These are phyloP conservation scores for Macrophya alboannulata DNA, from an alignment of 2,888 invertebrate genomes.

Conservation along the genomic window DNA sequence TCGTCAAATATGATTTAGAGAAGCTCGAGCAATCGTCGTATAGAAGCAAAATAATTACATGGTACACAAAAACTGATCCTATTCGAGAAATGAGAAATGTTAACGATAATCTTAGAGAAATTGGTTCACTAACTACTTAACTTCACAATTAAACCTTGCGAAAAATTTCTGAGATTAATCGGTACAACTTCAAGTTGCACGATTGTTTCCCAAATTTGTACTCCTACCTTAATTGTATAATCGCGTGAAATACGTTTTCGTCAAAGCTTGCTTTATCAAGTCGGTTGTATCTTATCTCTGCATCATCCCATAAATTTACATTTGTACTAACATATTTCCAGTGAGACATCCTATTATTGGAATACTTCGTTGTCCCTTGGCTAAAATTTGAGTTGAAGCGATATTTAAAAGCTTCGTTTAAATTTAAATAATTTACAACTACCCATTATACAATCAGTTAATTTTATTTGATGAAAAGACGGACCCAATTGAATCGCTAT, in stretches of 20 bases:
- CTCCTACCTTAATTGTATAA: neutral
- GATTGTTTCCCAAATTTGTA: conserved; percentile 1
- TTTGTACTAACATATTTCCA: conserved; percentile 2
- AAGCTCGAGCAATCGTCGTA: neutral
- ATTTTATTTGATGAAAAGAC: neutral
- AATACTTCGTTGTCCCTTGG: neutral
- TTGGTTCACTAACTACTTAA: neutral
- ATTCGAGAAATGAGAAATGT: conserved; percentile 51
- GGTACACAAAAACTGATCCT: conserved; percentile 14
- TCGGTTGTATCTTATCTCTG: neutral
- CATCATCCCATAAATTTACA: neutral
- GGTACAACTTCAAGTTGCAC: conserved; percentile 1
- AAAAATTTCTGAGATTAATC: neutral
- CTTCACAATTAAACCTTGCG: neutral
- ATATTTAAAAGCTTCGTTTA: neutral
- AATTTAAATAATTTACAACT: neutral
- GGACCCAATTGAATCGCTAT: neutral
- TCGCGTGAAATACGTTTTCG: neutral
- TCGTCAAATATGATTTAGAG: conserved; percentile 51
- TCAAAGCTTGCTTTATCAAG: conserved; percentile 16
- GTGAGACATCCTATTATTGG: neutral
- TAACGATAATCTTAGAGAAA: conserved; percentile 45
- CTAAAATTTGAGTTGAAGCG: neutral
- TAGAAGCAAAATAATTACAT: neutral
- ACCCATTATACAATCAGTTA: neutral